Percentiles rank a stretch among this genome's conserved stretches.
Conservation (phyloP, 2,797 vertebrate species). For the Micromesistius poutassou region DNA sequence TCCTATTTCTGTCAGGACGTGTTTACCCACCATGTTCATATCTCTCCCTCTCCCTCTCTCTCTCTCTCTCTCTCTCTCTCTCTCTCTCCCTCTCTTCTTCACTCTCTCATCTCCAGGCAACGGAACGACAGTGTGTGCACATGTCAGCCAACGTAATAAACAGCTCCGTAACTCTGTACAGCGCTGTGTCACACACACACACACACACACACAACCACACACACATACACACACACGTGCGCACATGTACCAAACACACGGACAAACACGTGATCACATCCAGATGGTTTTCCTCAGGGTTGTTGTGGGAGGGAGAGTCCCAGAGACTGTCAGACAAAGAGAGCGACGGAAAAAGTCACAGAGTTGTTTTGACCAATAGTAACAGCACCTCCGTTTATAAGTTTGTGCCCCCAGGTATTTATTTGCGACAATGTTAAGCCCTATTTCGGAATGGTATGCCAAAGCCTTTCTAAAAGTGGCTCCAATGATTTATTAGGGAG, state of each 20-base stretch:
- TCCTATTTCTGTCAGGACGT: conserved; percentile 1
- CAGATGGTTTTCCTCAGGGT: neutral
- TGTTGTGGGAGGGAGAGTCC: neutral
- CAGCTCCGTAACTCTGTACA: neutral
- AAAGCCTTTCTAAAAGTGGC: neutral
- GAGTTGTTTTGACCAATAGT: no score
- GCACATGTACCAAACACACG: no score
- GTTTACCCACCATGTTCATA: neutral
- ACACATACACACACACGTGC: no score
- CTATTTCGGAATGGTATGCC: neutral
- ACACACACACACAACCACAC: neutral
- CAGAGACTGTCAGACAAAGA: neutral
- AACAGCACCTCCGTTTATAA: neutral
- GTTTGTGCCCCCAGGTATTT: neutral
- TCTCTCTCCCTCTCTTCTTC: neutral
- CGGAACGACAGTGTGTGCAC: neutral
- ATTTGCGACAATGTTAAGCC: neutral
- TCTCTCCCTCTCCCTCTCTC: neutral
- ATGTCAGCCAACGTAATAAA: neutral
- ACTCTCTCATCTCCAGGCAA: conserved; percentile 26
- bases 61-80: neutral
- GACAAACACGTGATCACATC: neutral
- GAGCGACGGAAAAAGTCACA: neutral
- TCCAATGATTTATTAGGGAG: neutral
- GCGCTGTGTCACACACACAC: neutral